Evolutionary conservation across 2,113 vertebrate species (phyloP).

Genomic region (Leiothrix lutea): DNA sequence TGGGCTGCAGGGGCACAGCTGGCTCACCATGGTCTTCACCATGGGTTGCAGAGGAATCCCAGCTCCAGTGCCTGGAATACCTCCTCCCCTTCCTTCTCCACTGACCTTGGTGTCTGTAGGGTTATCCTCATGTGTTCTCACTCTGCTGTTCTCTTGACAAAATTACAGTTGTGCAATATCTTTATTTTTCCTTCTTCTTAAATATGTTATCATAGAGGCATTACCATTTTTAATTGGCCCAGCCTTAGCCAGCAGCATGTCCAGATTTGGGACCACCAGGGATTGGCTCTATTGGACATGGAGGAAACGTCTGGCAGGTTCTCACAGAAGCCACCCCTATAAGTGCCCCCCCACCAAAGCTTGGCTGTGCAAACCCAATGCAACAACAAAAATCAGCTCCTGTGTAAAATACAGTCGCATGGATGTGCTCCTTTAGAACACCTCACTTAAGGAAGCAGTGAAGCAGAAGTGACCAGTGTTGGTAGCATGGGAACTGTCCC

Average conservation of each 20-base stretch:
- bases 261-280: neutral
- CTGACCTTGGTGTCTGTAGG: neutral
- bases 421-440: neutral
- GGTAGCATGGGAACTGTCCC: neutral
- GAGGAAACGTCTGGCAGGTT: neutral
- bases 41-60: neutral
- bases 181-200: neutral
- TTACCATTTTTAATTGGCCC: neutral
- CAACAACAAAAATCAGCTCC: neutral
- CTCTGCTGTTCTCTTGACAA: rapidly evolving
- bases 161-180: neutral
- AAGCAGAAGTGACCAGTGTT: neutral
- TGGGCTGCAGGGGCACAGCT: neutral
- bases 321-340: neutral
- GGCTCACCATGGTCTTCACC: neutral
- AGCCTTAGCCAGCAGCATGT: too few relatives aligned
- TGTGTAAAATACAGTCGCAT: neutral
- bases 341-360: neutral
- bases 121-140: neutral
- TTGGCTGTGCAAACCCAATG: neutral
- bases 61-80: rapidly evolving
- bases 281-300: neutral
- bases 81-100: neutral
- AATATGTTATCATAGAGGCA: neutral
- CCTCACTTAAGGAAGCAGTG: neutral